These are phyloP conservation scores for Platichthys flesus DNA, from an alignment of 2,113 vertebrate species.

Conservation along the genomic window DNA sequence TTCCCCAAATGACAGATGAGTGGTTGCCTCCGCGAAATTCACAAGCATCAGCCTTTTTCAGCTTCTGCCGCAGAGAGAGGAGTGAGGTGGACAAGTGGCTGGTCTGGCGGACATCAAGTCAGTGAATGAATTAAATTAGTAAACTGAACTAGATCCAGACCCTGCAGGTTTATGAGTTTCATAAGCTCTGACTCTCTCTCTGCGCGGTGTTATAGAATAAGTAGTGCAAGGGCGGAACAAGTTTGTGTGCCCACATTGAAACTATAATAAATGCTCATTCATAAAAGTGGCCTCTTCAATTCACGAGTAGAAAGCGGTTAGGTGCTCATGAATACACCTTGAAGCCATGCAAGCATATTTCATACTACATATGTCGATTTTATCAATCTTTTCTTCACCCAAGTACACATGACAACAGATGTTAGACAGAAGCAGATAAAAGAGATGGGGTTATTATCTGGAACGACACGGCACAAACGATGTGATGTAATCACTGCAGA, in stretches of 20 bases:
- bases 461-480: background rate
- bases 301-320: background rate
- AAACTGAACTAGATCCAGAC: background rate
- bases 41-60: no score
- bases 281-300: conserved; percentile 22
- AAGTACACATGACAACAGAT: background rate
- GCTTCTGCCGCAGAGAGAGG: no score
- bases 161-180: background rate
- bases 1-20: background rate
- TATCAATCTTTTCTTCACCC: background rate
- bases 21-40: no score
- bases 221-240: background rate
- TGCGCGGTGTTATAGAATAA: conserved; percentile 1
- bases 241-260: conserved; percentile 8
- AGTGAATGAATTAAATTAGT: conserved; percentile 1
- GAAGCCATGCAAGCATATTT: background rate
- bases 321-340: background rate
- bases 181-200: background rate
- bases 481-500: background rate
- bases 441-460: background rate
- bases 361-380: background rate
- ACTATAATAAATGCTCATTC: conserved; percentile 18
- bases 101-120: background rate
- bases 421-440: background rate
- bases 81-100: background rate